A percentile compares a stretch with the other conserved stretches of the same genome.
Evolutionary conservation across 2,113 vertebrate species (phyloP).

Genomic region (Paraplagusia blochii): DNA sequence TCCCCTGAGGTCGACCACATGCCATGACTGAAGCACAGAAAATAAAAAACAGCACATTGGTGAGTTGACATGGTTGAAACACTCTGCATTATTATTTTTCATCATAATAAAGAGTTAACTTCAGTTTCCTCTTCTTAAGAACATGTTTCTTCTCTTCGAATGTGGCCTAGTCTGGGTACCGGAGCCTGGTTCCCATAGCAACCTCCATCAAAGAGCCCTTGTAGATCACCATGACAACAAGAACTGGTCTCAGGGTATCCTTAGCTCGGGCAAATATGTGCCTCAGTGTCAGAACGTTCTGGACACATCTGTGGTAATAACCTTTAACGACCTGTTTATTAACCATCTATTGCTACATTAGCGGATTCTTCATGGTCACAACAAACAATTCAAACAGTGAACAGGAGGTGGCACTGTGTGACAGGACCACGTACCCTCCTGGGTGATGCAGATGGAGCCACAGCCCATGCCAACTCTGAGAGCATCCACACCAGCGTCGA

Average conservation of each 20-base stretch:
- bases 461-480: slow-evolving; percentile 92
- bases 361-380: background rate
- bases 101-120: background rate
- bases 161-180: slow-evolving; percentile 24
- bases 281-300: no score
- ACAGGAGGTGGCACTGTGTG: background rate
- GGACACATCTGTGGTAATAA: no score
- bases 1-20: slow-evolving; percentile 89
- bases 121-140: slow-evolving; percentile 1
- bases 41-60: background rate
- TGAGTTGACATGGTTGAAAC: background rate
- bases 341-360: no score
- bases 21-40: slow-evolving; percentile 82
- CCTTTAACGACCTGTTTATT: background rate
- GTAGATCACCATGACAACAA: slow-evolving; percentile 63
- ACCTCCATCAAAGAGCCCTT: slow-evolving; percentile 38
- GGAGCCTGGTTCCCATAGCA: slow-evolving; percentile 51
- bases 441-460: slow-evolving; percentile 93
- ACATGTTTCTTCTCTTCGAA: slow-evolving; percentile 1
- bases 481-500: slow-evolving; percentile 88
- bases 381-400: background rate
- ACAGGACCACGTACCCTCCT: slow-evolving; percentile 79
- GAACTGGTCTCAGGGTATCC: slow-evolving; percentile 30
- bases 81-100: background rate
- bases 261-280: no score